Evolutionary conservation across 2,797 vertebrate species (phyloP).

Genomic region (Dendrocincla tyrannina): DNA sequence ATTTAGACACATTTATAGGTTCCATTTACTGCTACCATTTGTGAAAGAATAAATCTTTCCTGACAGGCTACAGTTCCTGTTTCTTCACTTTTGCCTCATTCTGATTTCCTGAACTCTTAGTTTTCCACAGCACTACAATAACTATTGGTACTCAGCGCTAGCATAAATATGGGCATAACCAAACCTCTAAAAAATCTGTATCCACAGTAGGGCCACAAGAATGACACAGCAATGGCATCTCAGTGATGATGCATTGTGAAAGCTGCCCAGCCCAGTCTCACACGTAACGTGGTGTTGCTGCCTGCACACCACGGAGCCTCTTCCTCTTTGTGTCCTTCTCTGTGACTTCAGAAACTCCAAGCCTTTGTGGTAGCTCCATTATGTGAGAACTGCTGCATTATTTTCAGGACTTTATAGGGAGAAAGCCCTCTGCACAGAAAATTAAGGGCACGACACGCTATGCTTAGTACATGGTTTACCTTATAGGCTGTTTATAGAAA

Average conservation of each 20-base stretch:
- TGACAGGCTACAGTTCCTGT: background rate
- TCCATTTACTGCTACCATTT: background rate
- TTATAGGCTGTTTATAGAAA: background rate
- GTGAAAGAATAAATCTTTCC: background rate
- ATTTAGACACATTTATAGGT: background rate
- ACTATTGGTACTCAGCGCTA: background rate
- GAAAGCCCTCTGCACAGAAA: background rate
- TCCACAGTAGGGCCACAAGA: background rate
- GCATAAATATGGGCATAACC: no score
- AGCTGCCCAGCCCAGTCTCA: fast-evolving
- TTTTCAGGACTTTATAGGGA: background rate
- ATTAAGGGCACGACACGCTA: background rate
- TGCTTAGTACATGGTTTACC: background rate
- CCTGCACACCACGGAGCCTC: fast-evolving
- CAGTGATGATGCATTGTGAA: fast-evolving
- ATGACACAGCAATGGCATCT: background rate
- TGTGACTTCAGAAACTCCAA: background rate
- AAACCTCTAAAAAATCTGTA: background rate
- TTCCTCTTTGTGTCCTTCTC: background rate
- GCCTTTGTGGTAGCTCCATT: background rate
- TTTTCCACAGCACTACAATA: background rate
- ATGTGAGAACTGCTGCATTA: fast-evolving
- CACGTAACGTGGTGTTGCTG: fast-evolving
- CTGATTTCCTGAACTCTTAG: background rate
- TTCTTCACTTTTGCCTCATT: background rate